A percentile compares a stretch with the other conserved stretches of the same genome.
Conservation (phyloP, 2,797 vertebrate species). For the Diceros bicornis region DNA sequence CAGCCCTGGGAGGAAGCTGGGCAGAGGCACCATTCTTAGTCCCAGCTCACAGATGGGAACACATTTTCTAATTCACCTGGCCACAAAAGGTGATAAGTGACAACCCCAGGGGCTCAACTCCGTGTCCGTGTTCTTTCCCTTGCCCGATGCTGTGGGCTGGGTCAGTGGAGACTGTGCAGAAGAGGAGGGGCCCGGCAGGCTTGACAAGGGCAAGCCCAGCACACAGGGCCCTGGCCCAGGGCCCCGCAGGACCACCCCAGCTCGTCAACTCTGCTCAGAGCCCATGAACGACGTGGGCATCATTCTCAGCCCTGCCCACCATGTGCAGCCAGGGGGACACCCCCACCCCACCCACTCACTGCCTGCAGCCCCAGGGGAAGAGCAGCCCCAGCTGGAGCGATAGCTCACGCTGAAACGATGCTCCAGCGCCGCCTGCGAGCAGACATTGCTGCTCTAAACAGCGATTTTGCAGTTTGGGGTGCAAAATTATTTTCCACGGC, state of each 20-base stretch:
- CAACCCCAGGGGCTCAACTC: background rate
- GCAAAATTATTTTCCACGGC: background rate
- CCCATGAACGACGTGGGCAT: accelerated
- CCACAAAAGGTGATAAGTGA: background rate
- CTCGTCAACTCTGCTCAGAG: background rate
- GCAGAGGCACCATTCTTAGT: background rate
- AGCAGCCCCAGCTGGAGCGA: background rate
- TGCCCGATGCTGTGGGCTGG: background rate
- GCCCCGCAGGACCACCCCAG: background rate
- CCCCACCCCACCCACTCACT: too few relatives aligned
- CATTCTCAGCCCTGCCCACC: background rate
- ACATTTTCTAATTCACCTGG: background rate
- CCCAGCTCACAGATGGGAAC: background rate
- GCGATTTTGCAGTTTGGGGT: background rate
- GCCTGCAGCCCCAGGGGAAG: background rate
- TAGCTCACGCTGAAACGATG: background rate
- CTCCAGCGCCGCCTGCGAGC: background rate
- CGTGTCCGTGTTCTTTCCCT: background rate
- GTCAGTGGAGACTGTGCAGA: background rate
- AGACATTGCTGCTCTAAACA: background rate
- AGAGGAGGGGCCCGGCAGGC: background rate
- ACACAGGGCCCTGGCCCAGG: background rate
- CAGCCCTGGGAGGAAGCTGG: background rate
- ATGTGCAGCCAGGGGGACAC: background rate
- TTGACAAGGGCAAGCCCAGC: too few relatives aligned